phyloP scores from a whole-genome alignment of 2,888 invertebrate genomes.

The Pandemis corylana region DNA sequence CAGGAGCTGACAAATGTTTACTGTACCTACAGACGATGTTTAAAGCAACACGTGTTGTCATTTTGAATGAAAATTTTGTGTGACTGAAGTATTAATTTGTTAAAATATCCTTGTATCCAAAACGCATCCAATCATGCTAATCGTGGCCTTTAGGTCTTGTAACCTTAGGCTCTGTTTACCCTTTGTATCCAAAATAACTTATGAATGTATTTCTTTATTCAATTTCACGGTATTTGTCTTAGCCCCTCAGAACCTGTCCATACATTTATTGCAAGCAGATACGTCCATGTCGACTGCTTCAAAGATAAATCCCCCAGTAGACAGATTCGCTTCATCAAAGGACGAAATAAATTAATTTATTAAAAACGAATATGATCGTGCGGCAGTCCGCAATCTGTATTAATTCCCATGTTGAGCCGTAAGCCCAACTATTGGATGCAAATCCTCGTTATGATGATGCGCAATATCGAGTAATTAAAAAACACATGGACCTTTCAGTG shows the following conservation, averaged over 20 bases:
- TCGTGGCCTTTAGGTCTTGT: too few relatives aligned
- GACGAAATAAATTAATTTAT: slow-evolving; percentile 39
- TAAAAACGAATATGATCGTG: slow-evolving; percentile 37
- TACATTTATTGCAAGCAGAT: background rate
- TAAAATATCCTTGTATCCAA: too few relatives aligned
- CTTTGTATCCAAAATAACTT: too few relatives aligned
- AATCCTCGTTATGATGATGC: slow-evolving; percentile 64
- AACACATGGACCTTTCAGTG: slow-evolving; percentile 60
- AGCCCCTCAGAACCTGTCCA: background rate
- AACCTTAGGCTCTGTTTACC: too few relatives aligned
- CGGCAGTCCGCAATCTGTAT: slow-evolving; percentile 57
- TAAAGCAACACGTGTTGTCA: too few relatives aligned
- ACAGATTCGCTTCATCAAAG: slow-evolving; percentile 33
- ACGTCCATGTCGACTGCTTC: background rate
- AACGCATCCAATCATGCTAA: too few relatives aligned
- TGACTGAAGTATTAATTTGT: too few relatives aligned
- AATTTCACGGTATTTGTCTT: background rate
- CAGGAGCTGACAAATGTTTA: too few relatives aligned
- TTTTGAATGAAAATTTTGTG: too few relatives aligned
- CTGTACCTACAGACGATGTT: too few relatives aligned
- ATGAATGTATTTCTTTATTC: too few relatives aligned
- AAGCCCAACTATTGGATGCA: slow-evolving; percentile 52
- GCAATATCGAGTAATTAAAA: slow-evolving; percentile 68
- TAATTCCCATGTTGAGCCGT: slow-evolving; percentile 60
- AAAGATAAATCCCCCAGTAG: slow-evolving; percentile 27